Percentiles rank a stretch among this genome's conserved stretches.
Evolutionary conservation across 2,113 vertebrate genomes (phyloP).

Genomic region (Nipponia nippon): DNA sequence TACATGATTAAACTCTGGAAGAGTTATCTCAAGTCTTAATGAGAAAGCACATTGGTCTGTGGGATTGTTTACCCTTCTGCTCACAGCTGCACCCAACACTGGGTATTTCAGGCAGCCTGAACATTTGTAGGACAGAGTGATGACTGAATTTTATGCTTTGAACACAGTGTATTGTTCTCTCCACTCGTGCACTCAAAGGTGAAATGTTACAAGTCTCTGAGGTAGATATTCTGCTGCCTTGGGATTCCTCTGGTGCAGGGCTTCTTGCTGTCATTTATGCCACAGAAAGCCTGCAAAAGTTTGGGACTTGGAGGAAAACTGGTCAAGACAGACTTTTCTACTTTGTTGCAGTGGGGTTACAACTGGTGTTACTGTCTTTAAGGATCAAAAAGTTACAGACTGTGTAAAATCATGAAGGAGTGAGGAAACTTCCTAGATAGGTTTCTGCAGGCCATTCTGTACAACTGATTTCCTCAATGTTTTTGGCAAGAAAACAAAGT

Average conservation of each 20-base stretch:
- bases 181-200: background rate
- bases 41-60: background rate
- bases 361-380: background rate
- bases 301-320: background rate
- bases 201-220: background rate
- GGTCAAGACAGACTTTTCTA: background rate
- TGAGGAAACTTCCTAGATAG: background rate
- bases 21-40: background rate
- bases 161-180: background rate
- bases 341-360: background rate
- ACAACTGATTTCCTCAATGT: background rate
- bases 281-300: background rate
- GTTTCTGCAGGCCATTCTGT: background rate
- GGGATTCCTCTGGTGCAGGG: background rate
- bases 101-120: background rate
- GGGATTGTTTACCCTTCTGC: background rate
- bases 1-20: background rate
- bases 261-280: background rate
- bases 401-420: background rate
- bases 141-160: background rate
- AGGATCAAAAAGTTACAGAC: background rate
- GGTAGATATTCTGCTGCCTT: background rate
- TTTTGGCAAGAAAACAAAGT: background rate
- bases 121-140: background rate
- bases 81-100: rapidly evolving